Base-by-base conservation (phyloP, 2,113 vertebrate genomes). In the Pseudopipra pipra region DNA sequence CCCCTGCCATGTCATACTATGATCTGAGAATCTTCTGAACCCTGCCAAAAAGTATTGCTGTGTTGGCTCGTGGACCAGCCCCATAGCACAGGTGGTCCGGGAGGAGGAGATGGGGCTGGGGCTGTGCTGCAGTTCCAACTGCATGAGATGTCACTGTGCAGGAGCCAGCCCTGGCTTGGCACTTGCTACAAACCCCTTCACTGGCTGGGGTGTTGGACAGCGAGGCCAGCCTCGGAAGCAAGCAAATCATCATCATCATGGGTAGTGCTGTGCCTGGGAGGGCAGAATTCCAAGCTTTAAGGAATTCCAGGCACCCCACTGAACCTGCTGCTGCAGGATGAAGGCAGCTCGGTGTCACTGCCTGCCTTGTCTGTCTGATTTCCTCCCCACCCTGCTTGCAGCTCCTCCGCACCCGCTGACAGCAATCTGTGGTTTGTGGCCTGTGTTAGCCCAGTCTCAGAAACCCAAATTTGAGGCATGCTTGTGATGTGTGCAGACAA, bases 191-290 rank as follows among this genome's bases (percentile, higher is more conserved):
- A 35, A 41, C 4, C 21, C 30, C 24, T 72, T 23, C 7, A 1
- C 2, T 2, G 85, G 20, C 37, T 72, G 44, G 39, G 30, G 30
- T 0, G 1, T 3, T 66, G 76, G 46, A 39, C 19, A 41, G 51
- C 0, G 1, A 80, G 31, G 22, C 11, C 20, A 21, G 0, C 11
- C 31, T 20, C 0, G 4, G 75, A 62, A 70, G 28, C n/a, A 24
- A 31, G 15, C 14, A 39, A 31, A 79, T 52, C 5, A 13, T 58
- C 18, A 25, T 39, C 19, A 5, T 13, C 18, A 1, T 2, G 12
- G 71, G 35, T 30, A 37, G 18, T 28, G 70, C 47, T 25, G 61
- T 37, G 17, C 23, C 12, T 8, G 25, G 49, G 56, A 87, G 39
- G 47, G 54, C 56, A 71, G 59, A 46, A 8, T 68, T 52, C 27